Percentiles rank a stretch among this genome's conserved stretches.
Evolutionary conservation across 1,140 invertebrate species (phyloP).

Genomic region (Luehdorfia chinensis): DNA sequence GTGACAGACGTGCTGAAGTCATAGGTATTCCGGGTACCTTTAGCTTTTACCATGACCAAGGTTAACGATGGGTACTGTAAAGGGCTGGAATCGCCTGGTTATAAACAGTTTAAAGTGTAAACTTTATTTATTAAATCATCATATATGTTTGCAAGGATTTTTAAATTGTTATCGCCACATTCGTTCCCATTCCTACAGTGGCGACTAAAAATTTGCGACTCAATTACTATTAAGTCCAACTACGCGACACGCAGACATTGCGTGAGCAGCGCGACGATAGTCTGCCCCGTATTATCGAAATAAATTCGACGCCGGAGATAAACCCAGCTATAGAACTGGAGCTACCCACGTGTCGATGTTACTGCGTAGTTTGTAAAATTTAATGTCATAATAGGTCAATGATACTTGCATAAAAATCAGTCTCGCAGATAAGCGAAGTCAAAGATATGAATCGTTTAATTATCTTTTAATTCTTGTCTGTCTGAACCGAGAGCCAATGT

Average conservation of each 20-base stretch:
- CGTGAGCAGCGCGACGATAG: conserved; percentile 6
- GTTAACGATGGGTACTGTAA: too few species aligned
- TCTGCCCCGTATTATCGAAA: conserved; percentile 11
- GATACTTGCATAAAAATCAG: conserved; percentile 34
- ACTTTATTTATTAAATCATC: too few species aligned
- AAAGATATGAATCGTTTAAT: conserved; percentile 24
- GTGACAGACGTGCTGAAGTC: too few species aligned
- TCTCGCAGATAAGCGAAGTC: conserved; percentile 28
- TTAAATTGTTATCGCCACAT: neutral
- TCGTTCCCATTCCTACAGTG: neutral
- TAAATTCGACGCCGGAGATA: conserved; percentile 20
- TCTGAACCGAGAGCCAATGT: conserved; percentile 17
- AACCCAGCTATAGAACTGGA: conserved; percentile 18
- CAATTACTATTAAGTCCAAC: neutral
- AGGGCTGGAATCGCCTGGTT: too few species aligned
- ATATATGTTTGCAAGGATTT: neutral
- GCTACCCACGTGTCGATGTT: conserved; percentile 11
- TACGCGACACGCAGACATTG: neutral
- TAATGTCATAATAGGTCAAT: conserved; percentile 43
- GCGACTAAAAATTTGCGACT: neutral
- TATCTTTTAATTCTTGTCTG: conserved; percentile 24
- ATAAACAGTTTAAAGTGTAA: too few species aligned
- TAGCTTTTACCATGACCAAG: too few species aligned
- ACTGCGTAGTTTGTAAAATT: conserved; percentile 40
- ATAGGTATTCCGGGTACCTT: too few species aligned